These are phyloP conservation scores for Lophius piscatorius DNA, from an alignment of 2,113 vertebrate species.

Conservation along the genomic window DNA sequence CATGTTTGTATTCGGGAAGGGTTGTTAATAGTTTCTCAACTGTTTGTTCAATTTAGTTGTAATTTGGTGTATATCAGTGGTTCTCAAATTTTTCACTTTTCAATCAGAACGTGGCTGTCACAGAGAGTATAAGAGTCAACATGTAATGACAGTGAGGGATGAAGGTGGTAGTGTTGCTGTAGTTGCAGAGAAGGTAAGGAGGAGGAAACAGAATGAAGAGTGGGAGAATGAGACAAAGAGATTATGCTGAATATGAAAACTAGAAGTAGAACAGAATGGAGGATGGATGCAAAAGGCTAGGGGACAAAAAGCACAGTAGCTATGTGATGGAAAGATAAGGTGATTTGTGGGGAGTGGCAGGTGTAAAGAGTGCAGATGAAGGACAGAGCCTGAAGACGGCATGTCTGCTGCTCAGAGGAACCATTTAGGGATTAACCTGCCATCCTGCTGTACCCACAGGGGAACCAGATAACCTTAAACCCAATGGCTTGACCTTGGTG, in stretches of 20 bases:
- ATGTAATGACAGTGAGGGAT: not conserved
- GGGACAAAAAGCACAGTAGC: slow-evolving; percentile 11
- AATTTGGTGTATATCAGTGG: no score
- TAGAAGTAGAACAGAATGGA: not conserved
- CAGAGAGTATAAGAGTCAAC: slow-evolving; percentile 8
- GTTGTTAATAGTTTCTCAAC: no score
- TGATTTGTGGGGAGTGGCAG: slow-evolving; percentile 22
- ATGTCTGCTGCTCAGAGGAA: slow-evolving; percentile 6
- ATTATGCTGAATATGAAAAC: slow-evolving; percentile 4
- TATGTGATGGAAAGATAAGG: slow-evolving; percentile 18
- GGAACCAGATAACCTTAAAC: slow-evolving; percentile 26
- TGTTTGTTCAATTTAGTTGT: no score
- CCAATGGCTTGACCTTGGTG: slow-evolving; percentile 10
- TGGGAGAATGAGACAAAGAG: not conserved
- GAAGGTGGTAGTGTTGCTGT: no score
- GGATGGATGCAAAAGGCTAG: slow-evolving; percentile 6
- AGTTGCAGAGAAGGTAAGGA: not conserved
- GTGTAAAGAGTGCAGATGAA: slow-evolving; percentile 21
- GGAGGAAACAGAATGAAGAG: not conserved
- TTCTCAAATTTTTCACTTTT: no score
- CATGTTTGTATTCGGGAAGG: no score
- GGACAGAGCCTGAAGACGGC: slow-evolving; percentile 7
- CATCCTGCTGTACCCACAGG: slow-evolving; percentile 25
- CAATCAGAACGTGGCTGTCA: slow-evolving; percentile 51
- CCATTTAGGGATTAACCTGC: slow-evolving; percentile 21